A percentile compares a stretch with the other conserved stretches of the same genome.
phyloP scores from a whole-genome alignment of 2,888 invertebrate genomes.

The Eumerus sabulonum region DNA sequence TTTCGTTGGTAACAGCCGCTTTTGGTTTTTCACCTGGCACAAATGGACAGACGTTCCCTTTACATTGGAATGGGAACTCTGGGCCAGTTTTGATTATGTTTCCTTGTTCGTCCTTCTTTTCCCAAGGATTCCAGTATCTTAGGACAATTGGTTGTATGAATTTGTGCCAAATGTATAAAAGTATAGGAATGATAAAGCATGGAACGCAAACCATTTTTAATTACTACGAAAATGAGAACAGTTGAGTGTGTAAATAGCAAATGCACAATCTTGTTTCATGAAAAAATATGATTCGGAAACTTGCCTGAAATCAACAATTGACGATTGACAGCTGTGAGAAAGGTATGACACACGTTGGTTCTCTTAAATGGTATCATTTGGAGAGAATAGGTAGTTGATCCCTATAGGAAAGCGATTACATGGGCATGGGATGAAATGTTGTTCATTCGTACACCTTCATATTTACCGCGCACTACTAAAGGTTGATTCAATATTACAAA shows the following conservation, averaged over 20 bases:
- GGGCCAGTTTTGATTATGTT: constrained; percentile 80
- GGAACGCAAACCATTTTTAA: constrained; percentile 87
- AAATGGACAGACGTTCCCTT: constrained; percentile 81
- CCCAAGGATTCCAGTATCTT: constrained; percentile 91
- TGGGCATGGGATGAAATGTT: neutral
- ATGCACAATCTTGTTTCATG: too few species aligned
- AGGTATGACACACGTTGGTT: constrained; percentile 16
- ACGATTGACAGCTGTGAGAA: too few species aligned
- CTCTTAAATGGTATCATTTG: neutral
- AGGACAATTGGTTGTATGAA: constrained; percentile 90
- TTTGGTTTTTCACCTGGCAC: constrained; percentile 65
- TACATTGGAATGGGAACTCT: constrained; percentile 82
- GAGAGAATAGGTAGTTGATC: neutral
- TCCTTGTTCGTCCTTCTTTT: constrained; percentile 83
- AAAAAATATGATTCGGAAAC: too few species aligned
- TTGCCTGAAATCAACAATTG: too few species aligned
- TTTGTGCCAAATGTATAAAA: constrained; percentile 91
- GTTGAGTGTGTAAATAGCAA: neutral
- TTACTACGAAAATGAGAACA: too few species aligned
- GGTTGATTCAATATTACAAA: too few species aligned
- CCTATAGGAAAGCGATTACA: too few species aligned
- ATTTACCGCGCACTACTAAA: too few species aligned
- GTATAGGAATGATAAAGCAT: constrained; percentile 90
- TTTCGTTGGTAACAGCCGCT: neutral
- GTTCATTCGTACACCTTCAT: too few species aligned